Evolutionary conservation across 2,888 invertebrate species (phyloP), one percentile per base, ranked within the genome.

Genomic region (Miltochrista miniata): DNA sequence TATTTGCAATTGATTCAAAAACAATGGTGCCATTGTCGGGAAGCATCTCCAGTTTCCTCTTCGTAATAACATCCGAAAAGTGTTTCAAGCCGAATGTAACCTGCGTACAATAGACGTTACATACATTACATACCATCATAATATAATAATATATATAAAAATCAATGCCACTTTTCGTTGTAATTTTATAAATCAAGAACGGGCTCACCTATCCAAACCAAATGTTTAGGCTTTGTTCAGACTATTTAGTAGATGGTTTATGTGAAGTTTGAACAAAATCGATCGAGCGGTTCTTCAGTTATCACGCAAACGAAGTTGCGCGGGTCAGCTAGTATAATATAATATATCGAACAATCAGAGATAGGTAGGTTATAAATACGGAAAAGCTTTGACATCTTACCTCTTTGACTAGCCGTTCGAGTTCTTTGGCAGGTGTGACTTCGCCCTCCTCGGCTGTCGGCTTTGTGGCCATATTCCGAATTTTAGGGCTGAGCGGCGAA

Each of bases 21-120:
- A 98, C 96, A 73, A 98, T 96, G 44, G 98, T 98, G 59, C 98
- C 98, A 85, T 98, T 97, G 59, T 97, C 98, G 2, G 98, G 97
- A 70, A 98, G 92, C 94, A 98, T 97, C 92, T 98, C 97, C 75
- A 97, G 92, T 86, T 96, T 98, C 85, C 97, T 95, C 89, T 97
- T 98, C 56, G 96, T 94, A 66, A 98, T 97, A 57, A 98, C 98
- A 92, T 98, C 98, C 72, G 96, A 95, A 85, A 98, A 97, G 90
- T 98, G 98, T 79, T 96, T 95, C 64, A 98, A 91, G 40, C 90
- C 90, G 72, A 90, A 90, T 70, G 88, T 90, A 67, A 91, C 91
- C 91, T 91, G 80, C 33, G 48, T 45, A 69, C 61, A 63, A 68
- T 62, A 50, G 56, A 48, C 10, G 39, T 45, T 30, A 45, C 50